Base-by-base conservation (phyloP, 2,113 vertebrate genomes). In the Indicator maculatus region DNA sequence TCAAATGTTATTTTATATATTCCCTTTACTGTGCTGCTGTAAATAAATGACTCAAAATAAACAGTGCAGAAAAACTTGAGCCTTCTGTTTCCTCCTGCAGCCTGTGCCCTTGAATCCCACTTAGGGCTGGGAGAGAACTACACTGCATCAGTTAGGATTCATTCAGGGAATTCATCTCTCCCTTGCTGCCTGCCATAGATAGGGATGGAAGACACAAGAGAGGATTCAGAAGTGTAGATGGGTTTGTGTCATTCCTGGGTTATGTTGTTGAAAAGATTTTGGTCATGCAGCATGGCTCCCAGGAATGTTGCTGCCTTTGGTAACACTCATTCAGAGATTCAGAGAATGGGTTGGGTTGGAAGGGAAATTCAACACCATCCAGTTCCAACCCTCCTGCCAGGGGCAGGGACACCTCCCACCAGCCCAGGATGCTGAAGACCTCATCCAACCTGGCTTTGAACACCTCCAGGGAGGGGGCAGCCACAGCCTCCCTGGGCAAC, bases 1-100 rank as follows among this genome's bases (percentile, higher is more conserved):
- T 84, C 94, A 79, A 92, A 92, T 94, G 86, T 85, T 88, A 72
- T 84, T 94, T 89, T 76, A 66, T 88, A 33, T 15, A 16, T 86
- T 91, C 91, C 61, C 79, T 88, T 86, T 72, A 31, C 45, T 64
- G 73, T 3, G 3, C 79, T 79, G 55, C 88, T 95, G 95, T 94
- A 86, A 92, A 74, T 89, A 93, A 93, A 86, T 83, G 55, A 75
- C 72, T 89, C 64, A 44, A 23, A 9, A 67, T 47, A 81, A 74
- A 50, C 55, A 81, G 73, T 83, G 78, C 36, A 1, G 60, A 13
- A 28, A 59, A 84, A 82, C 23, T 30, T 4, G 36, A 91, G 66
- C 83, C 78, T 53, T 56, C 38, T 71, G 76, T 58, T 27, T 91
- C 59, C 72, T 63, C 23, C 74, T 60, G 65, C 76, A 94, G 58